Conservation (phyloP, 2,113 vertebrate genomes). For the Bungarus multicinctus region DNA sequence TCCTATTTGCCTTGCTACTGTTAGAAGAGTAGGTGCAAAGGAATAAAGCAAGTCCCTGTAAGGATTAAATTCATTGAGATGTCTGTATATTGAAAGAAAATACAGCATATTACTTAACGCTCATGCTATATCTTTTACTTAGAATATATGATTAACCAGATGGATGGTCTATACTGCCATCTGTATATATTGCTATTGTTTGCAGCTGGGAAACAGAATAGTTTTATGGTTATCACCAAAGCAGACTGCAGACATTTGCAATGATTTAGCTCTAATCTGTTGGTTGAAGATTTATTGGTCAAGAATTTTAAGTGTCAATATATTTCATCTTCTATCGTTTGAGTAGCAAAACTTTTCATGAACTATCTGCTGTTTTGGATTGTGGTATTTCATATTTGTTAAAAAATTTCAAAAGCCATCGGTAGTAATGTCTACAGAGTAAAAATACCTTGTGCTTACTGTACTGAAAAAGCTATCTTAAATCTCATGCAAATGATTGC, state of each 20-base stretch:
- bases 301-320: background rate
- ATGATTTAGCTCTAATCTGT: background rate
- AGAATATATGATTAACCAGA: background rate
- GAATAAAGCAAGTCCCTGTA: background rate
- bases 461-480: background rate
- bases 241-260: background rate
- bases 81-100: background rate
- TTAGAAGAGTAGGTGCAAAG: background rate
- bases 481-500: background rate
- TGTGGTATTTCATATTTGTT: background rate
- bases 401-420: background rate
- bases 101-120: background rate
- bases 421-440: background rate
- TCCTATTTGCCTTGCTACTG: background rate
- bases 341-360: background rate
- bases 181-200: background rate
- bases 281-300: background rate
- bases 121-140: background rate
- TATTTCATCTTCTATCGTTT: background rate
- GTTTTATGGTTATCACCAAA: background rate
- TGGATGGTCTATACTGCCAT: background rate
- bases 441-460: background rate
- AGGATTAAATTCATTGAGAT: background rate
- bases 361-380: background rate
- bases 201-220: background rate